Evolutionary conservation across 2,113 vertebrate genomes (phyloP), one percentile per base, ranked within the genome.

Genomic region (Dromaius novaehollandiae): DNA sequence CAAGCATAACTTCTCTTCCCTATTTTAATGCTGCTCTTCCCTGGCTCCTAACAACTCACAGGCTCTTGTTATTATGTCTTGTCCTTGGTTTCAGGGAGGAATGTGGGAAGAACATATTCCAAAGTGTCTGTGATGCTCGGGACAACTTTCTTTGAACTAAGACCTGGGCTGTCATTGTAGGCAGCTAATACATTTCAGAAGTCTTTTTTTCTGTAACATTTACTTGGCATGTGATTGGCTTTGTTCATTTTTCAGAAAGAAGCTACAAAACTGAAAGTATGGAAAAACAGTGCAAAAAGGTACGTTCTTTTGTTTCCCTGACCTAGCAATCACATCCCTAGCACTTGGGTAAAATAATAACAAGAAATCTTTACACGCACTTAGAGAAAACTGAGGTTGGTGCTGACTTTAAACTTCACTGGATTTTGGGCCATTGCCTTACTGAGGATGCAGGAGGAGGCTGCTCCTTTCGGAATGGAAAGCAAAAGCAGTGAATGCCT

Each of bases 81-180:
- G 80, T 61, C 81, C 48, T 66, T 87, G 86, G 73, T 84, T 96
- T 93, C 78, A 88, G n/a, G 24, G 44, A 81, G 64, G 76, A 93
- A 95, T 68, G 79, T 81, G 65, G 68, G 60, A 93, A 80, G 82
- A 77, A 90, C 50, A 51, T 94, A 69, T 48, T 74, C 76, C 55
- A 90, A 93, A 1, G 17, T 83, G 68, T 78, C 76, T 90, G 83
- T 92, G 86, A 94, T 87, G 64, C 34, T 86, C 34, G 90, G 89
- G 61, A 91, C 71, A 91, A 93, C 71, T 70, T 88, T 44, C 79
- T 94, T 90, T 90, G 79, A 94, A 83, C 61, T 68, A 22, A 89
- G 66, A 88, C 42, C 48, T 93, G n/a, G 11, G 36, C 50, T 86
- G 64, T 86, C 82, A 75, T 2, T 91, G 32, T 20, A 91, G 79